Evolutionary conservation across 2,888 invertebrate genomes (phyloP), one percentile per base, ranked within the genome.

Genomic region (Erebia palarica): DNA sequence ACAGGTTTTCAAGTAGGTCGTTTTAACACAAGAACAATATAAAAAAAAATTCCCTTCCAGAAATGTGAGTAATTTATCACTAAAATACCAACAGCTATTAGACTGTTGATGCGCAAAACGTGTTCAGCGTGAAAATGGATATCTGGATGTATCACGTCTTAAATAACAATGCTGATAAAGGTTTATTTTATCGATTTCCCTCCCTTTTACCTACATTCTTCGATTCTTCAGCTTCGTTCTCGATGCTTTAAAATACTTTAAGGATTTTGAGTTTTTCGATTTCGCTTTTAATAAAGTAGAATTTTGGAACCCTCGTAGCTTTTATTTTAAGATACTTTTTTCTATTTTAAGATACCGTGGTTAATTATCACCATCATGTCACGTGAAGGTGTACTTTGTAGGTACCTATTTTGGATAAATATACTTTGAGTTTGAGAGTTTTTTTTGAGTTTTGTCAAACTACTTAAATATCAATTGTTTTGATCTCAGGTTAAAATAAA

Each of bases 91-190:
- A 11, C 36, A 36, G 36, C 44, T 44, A 44, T 63, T 47, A 63
- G 47, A 27, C 47, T 21, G 63, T 14, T 63, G 49, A 63, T 49
- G 49, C 49, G 44, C 5, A 14, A 49, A 63, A 49, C 63, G 21
- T 63, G 63, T 63, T 49, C 63, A 21, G 47, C 18, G 47, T 63
- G 63, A 18, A 63, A 63, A 63, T 49, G 21, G 49, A 49, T 61
- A 13, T 47, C 10, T n/a, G 16, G 21, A 18, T 55, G 55, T n/a
- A 8, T 55, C 55, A 3, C 16, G 18, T 44, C 61, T 61, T 44
- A 61, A 61, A 44, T 61, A 61, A 63, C 21, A 49, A 21, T 14
- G 8, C 49, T 4, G 5, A 0, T 16, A 21, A 63, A 8, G 8
- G 47, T 16, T 21, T 1, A 11, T 21, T 63, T 27, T 60, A 44